Evolutionary conservation across 2,113 vertebrate species (phyloP).

Genomic region (Laterallus jamaicensis): DNA sequence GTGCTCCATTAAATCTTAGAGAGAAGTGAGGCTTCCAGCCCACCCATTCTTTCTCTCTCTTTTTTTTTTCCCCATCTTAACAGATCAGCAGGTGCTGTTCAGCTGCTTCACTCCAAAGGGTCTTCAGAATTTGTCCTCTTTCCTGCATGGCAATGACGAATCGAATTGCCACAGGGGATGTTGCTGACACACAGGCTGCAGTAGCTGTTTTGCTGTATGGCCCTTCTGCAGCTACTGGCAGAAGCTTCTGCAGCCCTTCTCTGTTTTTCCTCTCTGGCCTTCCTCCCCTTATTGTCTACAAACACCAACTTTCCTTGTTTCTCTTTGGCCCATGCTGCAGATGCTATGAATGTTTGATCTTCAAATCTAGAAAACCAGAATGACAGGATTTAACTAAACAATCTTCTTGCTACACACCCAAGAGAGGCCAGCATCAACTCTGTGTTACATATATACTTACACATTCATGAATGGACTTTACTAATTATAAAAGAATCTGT

Average conservation of each 20-base stretch:
- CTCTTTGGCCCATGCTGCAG: neutral
- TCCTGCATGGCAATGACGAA: neutral
- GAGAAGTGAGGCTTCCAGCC: neutral
- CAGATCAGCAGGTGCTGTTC: neutral
- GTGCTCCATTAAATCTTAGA: neutral
- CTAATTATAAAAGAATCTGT: neutral
- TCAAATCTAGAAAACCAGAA: neutral
- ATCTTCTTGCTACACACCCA: neutral
- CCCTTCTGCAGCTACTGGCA: neutral
- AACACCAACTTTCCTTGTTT: neutral
- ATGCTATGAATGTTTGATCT: neutral
- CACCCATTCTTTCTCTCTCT: neutral
- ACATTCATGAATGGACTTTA: neutral
- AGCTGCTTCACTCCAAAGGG: neutral
- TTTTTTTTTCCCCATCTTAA: neutral
- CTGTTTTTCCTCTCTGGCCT: neutral
- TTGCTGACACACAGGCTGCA: neutral
- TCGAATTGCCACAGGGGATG: neutral
- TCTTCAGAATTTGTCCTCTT: neutral
- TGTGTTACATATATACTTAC: neutral
- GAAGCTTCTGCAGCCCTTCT: neutral
- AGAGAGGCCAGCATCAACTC: neutral
- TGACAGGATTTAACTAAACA: neutral
- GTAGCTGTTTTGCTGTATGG: neutral
- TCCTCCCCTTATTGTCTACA: neutral